Evolutionary conservation across 1,140 invertebrate genomes (phyloP).

Genomic region (Ostrea edulis): DNA sequence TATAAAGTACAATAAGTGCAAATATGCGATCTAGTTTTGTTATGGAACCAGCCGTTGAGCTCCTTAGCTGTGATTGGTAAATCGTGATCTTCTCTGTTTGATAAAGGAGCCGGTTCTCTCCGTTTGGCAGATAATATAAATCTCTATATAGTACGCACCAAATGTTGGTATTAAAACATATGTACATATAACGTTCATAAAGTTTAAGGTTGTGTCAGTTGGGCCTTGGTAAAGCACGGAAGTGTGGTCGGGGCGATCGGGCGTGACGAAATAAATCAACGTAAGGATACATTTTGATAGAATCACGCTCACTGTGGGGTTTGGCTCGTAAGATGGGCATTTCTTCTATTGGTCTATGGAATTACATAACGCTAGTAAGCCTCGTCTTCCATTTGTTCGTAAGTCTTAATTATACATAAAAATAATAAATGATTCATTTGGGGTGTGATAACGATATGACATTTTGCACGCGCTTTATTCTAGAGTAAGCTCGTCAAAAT

Average conservation of each 20-base stretch:
- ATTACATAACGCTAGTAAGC: not conserved
- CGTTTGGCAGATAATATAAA: constrained; percentile 15
- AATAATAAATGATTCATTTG: not conserved
- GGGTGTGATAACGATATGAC: not conserved
- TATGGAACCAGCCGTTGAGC: not conserved
- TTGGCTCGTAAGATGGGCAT: not conserved
- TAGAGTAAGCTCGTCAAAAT: too few species aligned
- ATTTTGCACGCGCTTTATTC: too few species aligned
- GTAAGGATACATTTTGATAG: constrained; percentile 15
- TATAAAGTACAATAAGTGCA: constrained; percentile 6
- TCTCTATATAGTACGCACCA: constrained; percentile 6
- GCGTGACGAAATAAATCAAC: constrained; percentile 2
- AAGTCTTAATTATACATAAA: constrained; percentile 5
- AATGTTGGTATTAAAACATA: constrained; percentile 4
- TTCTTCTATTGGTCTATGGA: not conserved
- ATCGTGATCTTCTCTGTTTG: not conserved
- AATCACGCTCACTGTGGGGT: not conserved
- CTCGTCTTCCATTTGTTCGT: not conserved
- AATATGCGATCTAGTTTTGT: not conserved
- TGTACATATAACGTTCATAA: not conserved
- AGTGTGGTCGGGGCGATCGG: not conserved
- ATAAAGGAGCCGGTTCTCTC: not conserved
- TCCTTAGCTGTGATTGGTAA: not conserved
- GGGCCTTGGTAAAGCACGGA: not conserved
- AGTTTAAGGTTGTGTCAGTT: not conserved